Conservation (phyloP, 2,888 invertebrate species). For the Ptychoptera albimana region DNA sequence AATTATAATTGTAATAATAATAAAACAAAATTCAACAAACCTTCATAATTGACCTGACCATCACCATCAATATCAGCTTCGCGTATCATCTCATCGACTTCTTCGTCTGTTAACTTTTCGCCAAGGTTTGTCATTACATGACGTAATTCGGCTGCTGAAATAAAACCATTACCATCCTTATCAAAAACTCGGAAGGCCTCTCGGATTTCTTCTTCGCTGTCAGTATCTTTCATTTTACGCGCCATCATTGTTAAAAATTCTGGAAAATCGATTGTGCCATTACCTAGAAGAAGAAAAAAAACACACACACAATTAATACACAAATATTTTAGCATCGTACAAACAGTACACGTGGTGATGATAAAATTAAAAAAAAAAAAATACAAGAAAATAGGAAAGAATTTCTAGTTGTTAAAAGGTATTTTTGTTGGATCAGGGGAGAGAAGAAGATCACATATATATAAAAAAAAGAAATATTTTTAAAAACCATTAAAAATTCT, state of each 20-base stretch:
- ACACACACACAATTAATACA: background rate
- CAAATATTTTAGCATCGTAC: too few relatives aligned
- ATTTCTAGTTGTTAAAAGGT: too few relatives aligned
- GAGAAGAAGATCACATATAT: too few relatives aligned
- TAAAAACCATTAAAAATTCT: too few relatives aligned
- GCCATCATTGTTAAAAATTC: conserved; percentile 99
- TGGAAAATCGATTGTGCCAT: conserved; percentile 99
- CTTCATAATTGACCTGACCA: conserved; percentile 65
- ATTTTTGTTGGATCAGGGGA: too few relatives aligned
- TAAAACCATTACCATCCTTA: conserved; percentile 99
- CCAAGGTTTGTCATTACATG: conserved; percentile 99
- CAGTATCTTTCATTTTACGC: conserved; percentile 99
- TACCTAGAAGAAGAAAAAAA: conserved; percentile 45
- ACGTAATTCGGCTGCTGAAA: conserved; percentile 93
- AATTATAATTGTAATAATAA: background rate
- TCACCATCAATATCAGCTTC: conserved; percentile 99
- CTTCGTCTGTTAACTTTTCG: conserved; percentile 97
- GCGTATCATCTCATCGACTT: conserved; percentile 98
- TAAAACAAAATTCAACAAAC: conserved; percentile 14
- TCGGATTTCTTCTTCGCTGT: conserved; percentile 97
- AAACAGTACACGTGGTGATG: too few relatives aligned
- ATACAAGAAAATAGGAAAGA: too few relatives aligned
- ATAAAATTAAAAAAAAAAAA: too few relatives aligned
- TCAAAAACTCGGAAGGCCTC: conserved; percentile 99
- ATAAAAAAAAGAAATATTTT: too few relatives aligned